Evolutionary conservation across 2,113 vertebrate genomes (phyloP).

Genomic region (Gobio gobio): DNA sequence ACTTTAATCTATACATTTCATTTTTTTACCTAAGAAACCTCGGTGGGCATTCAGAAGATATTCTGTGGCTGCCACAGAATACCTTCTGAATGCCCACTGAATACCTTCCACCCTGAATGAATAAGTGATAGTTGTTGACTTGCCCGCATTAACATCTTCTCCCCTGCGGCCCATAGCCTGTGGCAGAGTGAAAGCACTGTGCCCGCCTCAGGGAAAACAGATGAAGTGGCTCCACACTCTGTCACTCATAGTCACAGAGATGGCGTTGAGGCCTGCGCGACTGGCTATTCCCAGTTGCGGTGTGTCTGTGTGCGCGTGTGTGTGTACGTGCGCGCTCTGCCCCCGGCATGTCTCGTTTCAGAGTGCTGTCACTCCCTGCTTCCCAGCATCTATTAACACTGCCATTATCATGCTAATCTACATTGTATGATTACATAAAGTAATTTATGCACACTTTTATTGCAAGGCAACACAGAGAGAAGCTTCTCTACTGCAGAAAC

Average conservation of each 20-base stretch:
- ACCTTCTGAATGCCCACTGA: neutral
- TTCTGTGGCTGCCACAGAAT: neutral
- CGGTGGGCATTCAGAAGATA: no score
- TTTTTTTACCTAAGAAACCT: neutral
- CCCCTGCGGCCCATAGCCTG: slow-evolving; percentile 73
- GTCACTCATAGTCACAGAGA: slow-evolving; percentile 80
- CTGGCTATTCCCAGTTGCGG: slow-evolving; percentile 79
- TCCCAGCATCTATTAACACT: slow-evolving; percentile 99
- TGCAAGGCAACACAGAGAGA: slow-evolving; percentile 87
- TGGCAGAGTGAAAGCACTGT: slow-evolving; percentile 73
- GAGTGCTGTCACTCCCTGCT: slow-evolving; percentile 95
- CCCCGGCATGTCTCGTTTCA: slow-evolving; percentile 97
- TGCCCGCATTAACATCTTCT: slow-evolving; percentile 75
- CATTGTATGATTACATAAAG: slow-evolving; percentile 98
- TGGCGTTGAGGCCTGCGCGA: slow-evolving; percentile 73
- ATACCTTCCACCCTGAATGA: slow-evolving; percentile 66
- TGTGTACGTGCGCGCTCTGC: slow-evolving; percentile 83
- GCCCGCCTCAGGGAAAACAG: slow-evolving; percentile 73
- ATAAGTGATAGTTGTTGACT: slow-evolving; percentile 73
- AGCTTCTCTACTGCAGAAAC: slow-evolving; percentile 76
- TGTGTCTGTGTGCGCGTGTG: slow-evolving; percentile 39
- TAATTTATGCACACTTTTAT: slow-evolving; percentile 98
- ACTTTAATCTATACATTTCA: neutral
- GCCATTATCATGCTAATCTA: slow-evolving; percentile 99
- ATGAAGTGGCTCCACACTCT: slow-evolving; percentile 74